Evolutionary conservation across 2,797 vertebrate genomes (phyloP).

Genomic region (Myiotriccus ornatus): DNA sequence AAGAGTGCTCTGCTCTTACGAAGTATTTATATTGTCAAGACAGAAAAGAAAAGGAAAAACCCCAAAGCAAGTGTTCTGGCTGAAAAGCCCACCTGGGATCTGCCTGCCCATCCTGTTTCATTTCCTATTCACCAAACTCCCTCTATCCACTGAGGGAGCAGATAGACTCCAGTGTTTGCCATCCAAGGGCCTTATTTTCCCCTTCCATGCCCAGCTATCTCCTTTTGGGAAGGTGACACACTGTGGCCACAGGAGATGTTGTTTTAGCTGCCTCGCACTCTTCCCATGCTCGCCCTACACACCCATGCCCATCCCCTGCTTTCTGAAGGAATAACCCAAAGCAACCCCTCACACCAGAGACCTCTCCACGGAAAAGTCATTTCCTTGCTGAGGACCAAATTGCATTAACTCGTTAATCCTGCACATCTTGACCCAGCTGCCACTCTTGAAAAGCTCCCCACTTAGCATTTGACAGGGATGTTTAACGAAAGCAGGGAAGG

Average conservation of each 20-base stretch:
- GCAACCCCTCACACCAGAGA: background rate
- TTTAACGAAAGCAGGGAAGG: background rate
- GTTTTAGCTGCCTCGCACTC: background rate
- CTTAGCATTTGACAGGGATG: background rate
- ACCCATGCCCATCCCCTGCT: background rate
- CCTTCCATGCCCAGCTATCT: background rate
- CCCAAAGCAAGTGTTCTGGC: background rate
- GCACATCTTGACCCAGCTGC: slow-evolving; percentile 6
- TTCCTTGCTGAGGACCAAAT: background rate
- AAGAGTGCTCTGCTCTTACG: background rate
- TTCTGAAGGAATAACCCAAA: background rate
- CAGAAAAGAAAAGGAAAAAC: fast-evolving
- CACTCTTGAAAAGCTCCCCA: background rate
- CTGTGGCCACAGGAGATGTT: fast-evolving
- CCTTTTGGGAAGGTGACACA: background rate
- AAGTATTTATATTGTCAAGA: background rate
- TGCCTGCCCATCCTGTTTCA: background rate
- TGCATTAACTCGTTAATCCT: background rate
- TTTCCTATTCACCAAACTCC: background rate
- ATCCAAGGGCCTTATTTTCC: background rate
- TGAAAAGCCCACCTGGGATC: background rate
- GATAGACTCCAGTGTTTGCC: fast-evolving
- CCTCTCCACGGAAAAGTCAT: background rate
- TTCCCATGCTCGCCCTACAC: background rate
- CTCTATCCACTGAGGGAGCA: background rate